Evolutionary conservation across 2,113 vertebrate species (phyloP).

Genomic region (Macroglossus sobrinus): DNA sequence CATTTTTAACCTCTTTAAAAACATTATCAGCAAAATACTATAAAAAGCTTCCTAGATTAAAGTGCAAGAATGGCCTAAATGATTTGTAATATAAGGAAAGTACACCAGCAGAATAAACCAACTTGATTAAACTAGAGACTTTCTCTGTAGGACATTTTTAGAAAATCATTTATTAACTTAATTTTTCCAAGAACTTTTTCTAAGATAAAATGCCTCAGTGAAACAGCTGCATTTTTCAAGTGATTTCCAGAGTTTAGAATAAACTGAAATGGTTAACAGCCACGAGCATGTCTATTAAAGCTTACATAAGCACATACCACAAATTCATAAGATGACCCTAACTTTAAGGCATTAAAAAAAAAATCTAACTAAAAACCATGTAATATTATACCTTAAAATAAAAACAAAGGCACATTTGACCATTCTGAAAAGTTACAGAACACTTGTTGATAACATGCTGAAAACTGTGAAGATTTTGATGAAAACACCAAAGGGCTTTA

Average conservation of each 20-base stretch:
- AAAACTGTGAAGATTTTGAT: background rate
- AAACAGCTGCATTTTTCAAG: conserved; percentile 27
- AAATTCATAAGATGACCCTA: background rate
- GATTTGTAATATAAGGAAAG: background rate
- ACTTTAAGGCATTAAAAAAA: background rate
- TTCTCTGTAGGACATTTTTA: background rate
- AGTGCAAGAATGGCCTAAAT: background rate
- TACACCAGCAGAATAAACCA: background rate
- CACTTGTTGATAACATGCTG: background rate
- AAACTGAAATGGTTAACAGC: conserved; percentile 2
- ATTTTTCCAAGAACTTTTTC: conserved; percentile 2
- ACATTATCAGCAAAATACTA: background rate
- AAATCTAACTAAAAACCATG: background rate
- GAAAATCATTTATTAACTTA: conserved; percentile 3
- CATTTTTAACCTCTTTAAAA: conserved; percentile 3
- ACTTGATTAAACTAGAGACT: background rate
- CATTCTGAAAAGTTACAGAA: conserved; percentile 8
- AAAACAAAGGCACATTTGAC: background rate
- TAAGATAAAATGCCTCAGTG: background rate
- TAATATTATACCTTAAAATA: background rate
- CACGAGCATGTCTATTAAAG: background rate
- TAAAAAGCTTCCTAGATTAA: background rate
- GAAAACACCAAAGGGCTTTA: background rate
- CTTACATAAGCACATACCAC: conserved; percentile 2
- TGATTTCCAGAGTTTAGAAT: background rate